phyloP scores from a whole-genome alignment of 2,797 vertebrate genomes.

The Phylloscopus collybita region DNA sequence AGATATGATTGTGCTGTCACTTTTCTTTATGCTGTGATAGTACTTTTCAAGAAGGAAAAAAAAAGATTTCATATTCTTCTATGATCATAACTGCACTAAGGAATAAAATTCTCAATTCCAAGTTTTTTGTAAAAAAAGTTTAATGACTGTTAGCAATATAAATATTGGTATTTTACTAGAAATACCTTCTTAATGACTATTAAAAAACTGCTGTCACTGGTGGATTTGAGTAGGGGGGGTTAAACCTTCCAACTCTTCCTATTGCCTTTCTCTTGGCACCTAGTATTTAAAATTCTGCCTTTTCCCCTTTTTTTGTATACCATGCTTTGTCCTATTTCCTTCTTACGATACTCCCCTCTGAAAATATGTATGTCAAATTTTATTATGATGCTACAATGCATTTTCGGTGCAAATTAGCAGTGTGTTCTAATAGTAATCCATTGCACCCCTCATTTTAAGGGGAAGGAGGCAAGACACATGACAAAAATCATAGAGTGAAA shows the following conservation, averaged over 20 bases:
- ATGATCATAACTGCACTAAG: background rate
- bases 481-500: constrained; percentile 70
- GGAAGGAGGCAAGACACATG: constrained; percentile 67
- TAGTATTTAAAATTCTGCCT: background rate
- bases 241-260: background rate
- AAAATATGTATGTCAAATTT: background rate
- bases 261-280: background rate
- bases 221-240: background rate
- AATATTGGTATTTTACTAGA: background rate
- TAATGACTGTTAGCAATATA: background rate
- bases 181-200: background rate
- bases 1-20: background rate
- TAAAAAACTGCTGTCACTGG: background rate
- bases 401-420: constrained; percentile 24
- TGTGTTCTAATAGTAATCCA: constrained; percentile 33
- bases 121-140: background rate
- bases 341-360: background rate
- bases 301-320: background rate
- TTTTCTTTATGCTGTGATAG: background rate
- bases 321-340: background rate
- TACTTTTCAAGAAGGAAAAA: background rate
- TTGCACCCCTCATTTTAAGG: constrained; percentile 67
- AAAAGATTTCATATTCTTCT: background rate
- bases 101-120: background rate
- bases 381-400: background rate